Base-by-base conservation (phyloP, 2,888 invertebrate genomes). In the Falcaria lacertinaria region DNA sequence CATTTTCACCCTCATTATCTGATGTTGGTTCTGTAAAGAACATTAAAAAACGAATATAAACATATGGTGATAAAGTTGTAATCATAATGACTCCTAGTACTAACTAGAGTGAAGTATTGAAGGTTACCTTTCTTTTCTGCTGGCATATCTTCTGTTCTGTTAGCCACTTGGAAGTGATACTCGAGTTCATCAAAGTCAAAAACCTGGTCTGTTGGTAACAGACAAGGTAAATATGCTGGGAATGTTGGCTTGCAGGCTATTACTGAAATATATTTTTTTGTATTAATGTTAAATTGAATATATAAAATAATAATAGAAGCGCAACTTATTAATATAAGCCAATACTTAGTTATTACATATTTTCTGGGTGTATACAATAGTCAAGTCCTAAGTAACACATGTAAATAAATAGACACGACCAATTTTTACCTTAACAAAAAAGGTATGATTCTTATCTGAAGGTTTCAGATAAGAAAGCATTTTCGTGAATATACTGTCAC, bases 121-220 rank as follows among this genome's bases (percentile, higher is more conserved):
- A 17, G 36, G 7, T 39, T 65, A 87, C 83, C 85, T 81, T 90
- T 89, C 52, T 89, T 90, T 60, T 91, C 91, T 47, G 91, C 69
- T 19, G 91, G 91, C 59, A 87, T 82, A 71, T 92, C 92, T 69
- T 92, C 92, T 19, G 92, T 92, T 50, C 92, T 88, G 67, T 92
- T 92, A 3, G 92, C 90, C 42, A 92, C 92, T 76, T 92, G 91
- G 57, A 93, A 93, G 72, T 94, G 93, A 64, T 94, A 93, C 66
- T 94, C 94, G 47, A 94, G 79, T 68, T 96, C 96, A 70, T 97
- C 97, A 67, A 96, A 94, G 69, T 98, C 97, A 77, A 97, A 96
- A 32, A 98, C 95, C 89, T 98, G 97, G 86, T 98, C 98, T 57
- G 96, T 96, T 0, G 98, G 98, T 62, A 98, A 83, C 17, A 98